A percentile compares a stretch with the other conserved stretches of the same genome.
These are phyloP conservation scores for Diploptera punctata DNA, from an alignment of 2,888 invertebrate genomes.

Conservation along the genomic window DNA sequence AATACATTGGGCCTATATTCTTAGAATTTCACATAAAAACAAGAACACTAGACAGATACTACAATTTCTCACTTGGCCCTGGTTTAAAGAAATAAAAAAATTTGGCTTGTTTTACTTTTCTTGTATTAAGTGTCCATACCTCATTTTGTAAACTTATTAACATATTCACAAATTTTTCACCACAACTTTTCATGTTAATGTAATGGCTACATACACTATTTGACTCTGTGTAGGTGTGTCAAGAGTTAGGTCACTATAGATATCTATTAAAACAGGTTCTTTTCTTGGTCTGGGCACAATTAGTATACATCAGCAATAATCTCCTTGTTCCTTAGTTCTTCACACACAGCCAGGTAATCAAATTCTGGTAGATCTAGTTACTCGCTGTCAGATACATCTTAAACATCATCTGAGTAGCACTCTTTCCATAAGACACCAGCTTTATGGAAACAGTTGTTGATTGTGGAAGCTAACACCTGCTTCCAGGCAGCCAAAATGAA, in stretches of 20 bases:
- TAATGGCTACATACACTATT: background rate
- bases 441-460: background rate
- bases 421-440: background rate
- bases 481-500: too few species aligned
- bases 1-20: too few species aligned
- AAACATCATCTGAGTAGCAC: background rate
- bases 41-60: too few species aligned
- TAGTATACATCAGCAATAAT: constrained; percentile 4
- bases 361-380: too few species aligned
- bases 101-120: background rate
- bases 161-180: background rate
- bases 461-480: too few species aligned
- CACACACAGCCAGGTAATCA: too few species aligned
- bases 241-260: background rate
- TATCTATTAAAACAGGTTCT: background rate
- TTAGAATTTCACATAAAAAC: too few species aligned
- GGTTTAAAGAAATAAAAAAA: background rate
- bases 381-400: background rate
- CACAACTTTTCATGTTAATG: background rate
- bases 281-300: background rate
- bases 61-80: background rate
- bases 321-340: background rate
- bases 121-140: background rate
- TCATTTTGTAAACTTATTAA: too few species aligned
- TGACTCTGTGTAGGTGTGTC: background rate